Conservation (phyloP, 2,888 invertebrate species). For the Ectemnius cavifrons region DNA sequence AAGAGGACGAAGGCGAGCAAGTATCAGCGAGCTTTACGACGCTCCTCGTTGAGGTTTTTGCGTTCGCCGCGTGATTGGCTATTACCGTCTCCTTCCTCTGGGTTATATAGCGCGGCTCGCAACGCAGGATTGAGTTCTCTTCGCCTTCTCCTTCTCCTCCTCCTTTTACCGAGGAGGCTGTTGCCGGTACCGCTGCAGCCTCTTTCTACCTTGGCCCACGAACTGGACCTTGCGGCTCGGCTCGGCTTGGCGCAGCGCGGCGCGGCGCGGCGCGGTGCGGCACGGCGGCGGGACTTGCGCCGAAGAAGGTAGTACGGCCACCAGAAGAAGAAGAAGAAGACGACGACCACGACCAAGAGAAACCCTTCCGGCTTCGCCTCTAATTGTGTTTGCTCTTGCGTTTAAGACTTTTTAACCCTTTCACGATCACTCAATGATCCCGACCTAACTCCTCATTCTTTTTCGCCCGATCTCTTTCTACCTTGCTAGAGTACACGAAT, state of each 20-base stretch:
- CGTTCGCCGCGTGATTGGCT: slow-evolving; percentile 75
- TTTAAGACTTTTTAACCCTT: slow-evolving; percentile 61
- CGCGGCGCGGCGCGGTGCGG: neutral
- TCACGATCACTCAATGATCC: neutral
- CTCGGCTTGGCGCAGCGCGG: too few relatives aligned
- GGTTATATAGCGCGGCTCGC: slow-evolving; percentile 64
- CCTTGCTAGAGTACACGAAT: too few relatives aligned
- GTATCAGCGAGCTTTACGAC: slow-evolving; percentile 72
- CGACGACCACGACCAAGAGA: slow-evolving; percentile 28
- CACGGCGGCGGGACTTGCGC: neutral
- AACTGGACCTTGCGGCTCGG: slow-evolving; percentile 11
- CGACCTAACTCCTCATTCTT: too few relatives aligned
- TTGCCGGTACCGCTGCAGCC: too few relatives aligned
- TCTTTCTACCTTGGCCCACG: slow-evolving; percentile 28
- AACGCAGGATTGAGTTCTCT: slow-evolving; percentile 73
- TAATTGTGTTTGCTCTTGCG: slow-evolving; percentile 72
- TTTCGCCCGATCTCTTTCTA: too few relatives aligned
- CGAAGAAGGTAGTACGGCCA: slow-evolving; percentile 11
- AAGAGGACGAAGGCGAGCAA: slow-evolving; percentile 34
- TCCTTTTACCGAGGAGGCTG: slow-evolving; percentile 1
- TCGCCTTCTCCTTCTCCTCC: slow-evolving; percentile 57
- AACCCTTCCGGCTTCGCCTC: slow-evolving; percentile 62
- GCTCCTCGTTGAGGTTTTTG: slow-evolving; percentile 72
- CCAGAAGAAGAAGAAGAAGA: slow-evolving; percentile 13
- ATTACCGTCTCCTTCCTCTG: slow-evolving; percentile 74